phyloP scores from a whole-genome alignment of 2,113 vertebrate species.

The Dasyornis broadbenti region DNA sequence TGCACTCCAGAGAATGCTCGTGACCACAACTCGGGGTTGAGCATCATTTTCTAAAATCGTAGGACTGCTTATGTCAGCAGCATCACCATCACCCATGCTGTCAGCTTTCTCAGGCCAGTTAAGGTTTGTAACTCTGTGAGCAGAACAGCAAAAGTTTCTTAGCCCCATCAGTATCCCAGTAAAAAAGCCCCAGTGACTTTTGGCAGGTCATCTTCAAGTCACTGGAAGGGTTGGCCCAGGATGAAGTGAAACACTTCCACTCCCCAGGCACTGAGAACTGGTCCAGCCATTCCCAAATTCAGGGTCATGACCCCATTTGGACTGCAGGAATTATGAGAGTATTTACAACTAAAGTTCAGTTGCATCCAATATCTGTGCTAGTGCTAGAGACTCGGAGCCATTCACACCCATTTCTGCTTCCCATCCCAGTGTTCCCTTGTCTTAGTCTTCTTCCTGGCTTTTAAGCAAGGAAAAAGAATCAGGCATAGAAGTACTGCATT shows the following conservation, averaged over 20 bases:
- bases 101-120: background rate
- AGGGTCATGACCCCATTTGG: background rate
- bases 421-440: background rate
- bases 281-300: background rate
- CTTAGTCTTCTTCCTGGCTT: background rate
- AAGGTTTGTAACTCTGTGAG: background rate
- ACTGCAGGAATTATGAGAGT: background rate
- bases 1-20: background rate
- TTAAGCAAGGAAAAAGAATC: background rate
- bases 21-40: background rate
- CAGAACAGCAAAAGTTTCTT: background rate
- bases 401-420: background rate
- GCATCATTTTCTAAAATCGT: background rate
- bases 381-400: background rate
- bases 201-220: background rate
- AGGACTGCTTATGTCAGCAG: background rate
- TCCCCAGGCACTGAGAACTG: background rate
- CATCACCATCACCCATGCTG: fast-evolving
- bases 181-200: background rate
- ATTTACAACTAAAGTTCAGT: background rate
- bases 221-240: background rate
- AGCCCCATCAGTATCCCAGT: background rate
- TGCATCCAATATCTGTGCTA: background rate
- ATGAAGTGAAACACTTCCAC: background rate
- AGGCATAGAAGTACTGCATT: background rate